These are phyloP conservation scores for Gnathonemus longibarbis DNA, from an alignment of 2,113 vertebrate genomes.

Conservation along the genomic window DNA sequence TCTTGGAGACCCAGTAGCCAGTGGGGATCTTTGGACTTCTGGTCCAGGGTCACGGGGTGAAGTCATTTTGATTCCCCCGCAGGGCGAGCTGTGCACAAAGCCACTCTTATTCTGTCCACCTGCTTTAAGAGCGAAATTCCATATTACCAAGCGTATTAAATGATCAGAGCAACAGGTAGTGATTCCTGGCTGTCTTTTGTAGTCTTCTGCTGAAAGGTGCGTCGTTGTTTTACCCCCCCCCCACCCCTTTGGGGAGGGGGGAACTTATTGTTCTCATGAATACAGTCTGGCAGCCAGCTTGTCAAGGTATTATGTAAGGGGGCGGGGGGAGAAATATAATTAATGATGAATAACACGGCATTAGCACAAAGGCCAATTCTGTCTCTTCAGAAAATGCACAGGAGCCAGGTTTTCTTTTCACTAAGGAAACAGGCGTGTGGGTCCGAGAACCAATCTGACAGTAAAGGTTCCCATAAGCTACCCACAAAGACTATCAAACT, in stretches of 20 bases:
- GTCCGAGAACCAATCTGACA: not conserved
- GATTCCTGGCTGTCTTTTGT: not conserved
- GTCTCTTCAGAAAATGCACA: not conserved
- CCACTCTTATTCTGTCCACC: slow-evolving; percentile 14
- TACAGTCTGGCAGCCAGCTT: not conserved
- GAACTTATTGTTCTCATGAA: not conserved
- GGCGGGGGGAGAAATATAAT: not conserved
- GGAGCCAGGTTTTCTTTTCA: not conserved
- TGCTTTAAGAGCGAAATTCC: not conserved
- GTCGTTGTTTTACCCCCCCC: not conserved
- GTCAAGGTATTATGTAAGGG: not conserved
- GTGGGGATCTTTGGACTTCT: slow-evolving; percentile 17
- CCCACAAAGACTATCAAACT: not conserved
- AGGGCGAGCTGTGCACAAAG: slow-evolving; percentile 5
- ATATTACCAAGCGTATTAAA: not conserved
- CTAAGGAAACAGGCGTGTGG: not conserved
- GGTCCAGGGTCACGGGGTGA: slow-evolving; percentile 30
- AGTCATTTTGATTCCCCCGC: slow-evolving; percentile 25
- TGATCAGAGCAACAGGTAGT: not conserved
- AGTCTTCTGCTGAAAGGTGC: not conserved
- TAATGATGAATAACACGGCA: not conserved
- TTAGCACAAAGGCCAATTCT: not conserved
- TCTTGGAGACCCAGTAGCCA: not conserved
- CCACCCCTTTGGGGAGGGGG: not conserved
- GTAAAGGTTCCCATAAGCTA: not conserved